Evolutionary conservation across 1,140 invertebrate species (phyloP), one percentile per base, ranked within the genome.

Genomic region (Hermetia illucens): DNA sequence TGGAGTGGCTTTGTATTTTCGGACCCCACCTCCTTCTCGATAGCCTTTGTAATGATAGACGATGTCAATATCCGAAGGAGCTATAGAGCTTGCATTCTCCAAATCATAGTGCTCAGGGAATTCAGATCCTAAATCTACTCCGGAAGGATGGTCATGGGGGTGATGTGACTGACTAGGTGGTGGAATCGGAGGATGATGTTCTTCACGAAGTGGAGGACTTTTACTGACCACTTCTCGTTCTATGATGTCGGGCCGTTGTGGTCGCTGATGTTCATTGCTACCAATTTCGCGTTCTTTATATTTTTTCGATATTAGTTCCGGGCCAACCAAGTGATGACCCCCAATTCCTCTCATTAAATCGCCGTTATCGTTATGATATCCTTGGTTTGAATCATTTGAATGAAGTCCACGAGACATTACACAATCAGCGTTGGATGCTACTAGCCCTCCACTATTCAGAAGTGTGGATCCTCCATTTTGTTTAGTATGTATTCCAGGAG

Each of bases 1-100:
- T 2, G 80, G 79, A 2, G 57, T 82, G 4, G 81, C 77, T 61
- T 88, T 89, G 55, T 88, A 89, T 60, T 88, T 89, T 12, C 84
- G 61, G 41, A 87, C 74, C 12, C 87, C 85, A 10, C 70, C 71
- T 2, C 72, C 74, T 57, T 86, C 80, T 55, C 86, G 62, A 64
- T 85, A 83, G 44, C 91, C 87, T 67, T 94, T 93, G 56, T 96
- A 96, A 58, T 96, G 91, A 51, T 92, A 92, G 2, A 93, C 87
- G 41, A 96, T 88, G 53, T 96, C 92, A 42, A 95, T 94, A 59
- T 96, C 93, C 9, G 89, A 93, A 0, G 93, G 91, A 1, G 93
- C 93, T 45, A 97, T 95, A 1, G 88, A 93, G 57, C 89, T 93
- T 1, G 91, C 89, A 63, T 96, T 96, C 62, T 97, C 92, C 36